Evolutionary conservation across 2,888 invertebrate species (phyloP).

Genomic region (Drosophila nigricruria): DNA sequence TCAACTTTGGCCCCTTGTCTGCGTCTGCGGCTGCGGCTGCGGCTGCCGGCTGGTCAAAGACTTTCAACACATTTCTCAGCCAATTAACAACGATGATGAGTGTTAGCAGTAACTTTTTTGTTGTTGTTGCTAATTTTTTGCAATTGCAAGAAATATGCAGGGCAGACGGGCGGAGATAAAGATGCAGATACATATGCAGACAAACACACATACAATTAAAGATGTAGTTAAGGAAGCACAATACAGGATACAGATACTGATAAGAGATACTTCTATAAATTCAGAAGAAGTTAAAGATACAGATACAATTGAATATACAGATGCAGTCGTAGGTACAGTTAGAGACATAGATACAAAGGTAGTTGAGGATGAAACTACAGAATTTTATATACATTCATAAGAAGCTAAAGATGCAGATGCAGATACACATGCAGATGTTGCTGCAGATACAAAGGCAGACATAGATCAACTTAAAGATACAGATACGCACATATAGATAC

Average conservation of each 20-base stretch:
- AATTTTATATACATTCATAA: background rate
- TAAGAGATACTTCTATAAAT: too few species aligned
- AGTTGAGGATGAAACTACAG: slow-evolving; percentile 10
- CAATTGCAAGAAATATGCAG: slow-evolving; percentile 43
- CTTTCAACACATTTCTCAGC: slow-evolving; percentile 61
- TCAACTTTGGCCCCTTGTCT: slow-evolving; percentile 50
- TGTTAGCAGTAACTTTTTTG: slow-evolving; percentile 25
- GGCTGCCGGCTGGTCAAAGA: slow-evolving; percentile 19
- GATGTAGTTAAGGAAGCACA: background rate
- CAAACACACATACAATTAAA: too few species aligned
- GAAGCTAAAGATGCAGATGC: background rate
- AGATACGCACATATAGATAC: slow-evolving; percentile 11
- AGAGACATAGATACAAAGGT: background rate
- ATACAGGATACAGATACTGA: slow-evolving; percentile 10
- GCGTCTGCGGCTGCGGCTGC: background rate
- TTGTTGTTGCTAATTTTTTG: slow-evolving; percentile 16
- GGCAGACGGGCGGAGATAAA: slow-evolving; percentile 20
- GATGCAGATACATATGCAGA: slow-evolving; percentile 11
- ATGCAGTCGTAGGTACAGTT: background rate
- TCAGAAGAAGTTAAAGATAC: background rate
- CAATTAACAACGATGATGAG: slow-evolving; percentile 67
- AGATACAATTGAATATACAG: slow-evolving; percentile 1
- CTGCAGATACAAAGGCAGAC: slow-evolving; percentile 11
- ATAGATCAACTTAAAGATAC: background rate
- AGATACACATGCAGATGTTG: background rate